Percentiles rank a stretch among this genome's conserved stretches.
These are phyloP conservation scores for Psilanteris sp. DNA, from an alignment of 1,140 invertebrate genomes.

Conservation along the genomic window DNA sequence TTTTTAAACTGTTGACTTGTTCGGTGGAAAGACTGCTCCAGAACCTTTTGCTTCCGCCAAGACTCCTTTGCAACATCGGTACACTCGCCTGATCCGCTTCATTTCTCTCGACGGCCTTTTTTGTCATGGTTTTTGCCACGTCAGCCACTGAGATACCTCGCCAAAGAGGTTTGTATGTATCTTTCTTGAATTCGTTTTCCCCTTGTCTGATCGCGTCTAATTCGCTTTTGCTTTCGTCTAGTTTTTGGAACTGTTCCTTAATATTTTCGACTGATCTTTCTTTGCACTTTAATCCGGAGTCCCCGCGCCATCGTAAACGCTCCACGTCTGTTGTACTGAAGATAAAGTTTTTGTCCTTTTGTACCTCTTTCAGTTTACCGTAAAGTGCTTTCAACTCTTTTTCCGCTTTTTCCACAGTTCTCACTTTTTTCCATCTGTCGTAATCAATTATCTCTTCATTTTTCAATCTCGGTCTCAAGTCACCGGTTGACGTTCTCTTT, in stretches of 20 bases:
- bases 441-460: constrained; percentile 91
- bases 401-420: constrained; percentile 89
- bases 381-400: constrained; percentile 89
- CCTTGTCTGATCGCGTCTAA: constrained; percentile 73
- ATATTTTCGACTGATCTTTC: constrained; percentile 93
- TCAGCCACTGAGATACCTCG: constrained; percentile 89
- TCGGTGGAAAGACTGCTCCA: constrained; percentile 92
- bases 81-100: constrained; percentile 65
- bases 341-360: constrained; percentile 91
- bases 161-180: constrained; percentile 90
- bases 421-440: constrained; percentile 90
- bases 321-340: constrained; percentile 87
- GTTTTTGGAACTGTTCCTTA: constrained; percentile 85
- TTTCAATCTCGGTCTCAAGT: constrained; percentile 85
- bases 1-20: constrained; percentile 89
- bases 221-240: constrained; percentile 78
- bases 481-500: constrained; percentile 85
- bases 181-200: constrained; percentile 81
- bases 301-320: constrained; percentile 86
- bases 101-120: constrained; percentile 70
- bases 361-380: constrained; percentile 87
- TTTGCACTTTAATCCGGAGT: constrained; percentile 88
- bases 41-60: constrained; percentile 85
- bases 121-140: constrained; percentile 85
- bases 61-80: constrained; percentile 76